Evolutionary conservation across 2,797 vertebrate genomes (phyloP), one percentile per base, ranked within the genome.

Genomic region (Ctenopoma multispine): DNA sequence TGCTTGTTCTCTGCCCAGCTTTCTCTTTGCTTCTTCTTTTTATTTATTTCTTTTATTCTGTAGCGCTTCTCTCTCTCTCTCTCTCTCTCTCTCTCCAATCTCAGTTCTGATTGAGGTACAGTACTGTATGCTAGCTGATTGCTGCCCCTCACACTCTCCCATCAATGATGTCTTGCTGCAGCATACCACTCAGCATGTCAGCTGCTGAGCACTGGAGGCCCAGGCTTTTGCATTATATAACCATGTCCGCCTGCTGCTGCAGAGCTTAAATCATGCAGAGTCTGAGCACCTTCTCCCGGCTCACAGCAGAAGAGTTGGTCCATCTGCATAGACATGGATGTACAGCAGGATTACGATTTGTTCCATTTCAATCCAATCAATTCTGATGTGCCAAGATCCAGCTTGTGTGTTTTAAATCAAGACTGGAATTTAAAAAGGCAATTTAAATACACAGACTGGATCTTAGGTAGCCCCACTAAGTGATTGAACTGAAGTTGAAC

Each of bases 141-240:
- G 92, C 92, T 92, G 90, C 92, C 89, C 89, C 84, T 81, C 85
- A 87, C 85, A 77, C 77, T 87, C 78, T 85, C 77, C 85, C 87
- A 86, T 88, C 79, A 72, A 71, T 65, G 87, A 89, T 83, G 86
- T 86, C 88, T 91, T 87, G 86, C 91, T 83, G 89, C 88, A 88
- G 90, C 86, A 82, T 76, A 85, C 79, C 92, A 90, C 90, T 90
- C 91, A 88, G 92, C 91, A 93, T 93, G 91, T 79, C 68, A 50
- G 84, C 91, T 90, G 86, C 84, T 88, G 87, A 90, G 87, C 92
- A 89, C 84, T 90, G 91, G 90, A 88, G 83, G 78, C 83, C 83
- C 89, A 88, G 86, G 86, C 89, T 90, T 86, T 84, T 90, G 90
- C 89, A 89, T 93, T 93, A 89, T 90, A 71, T 92, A 92, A 92